Conservation (phyloP, 2,888 invertebrate genomes). For the Conus canariensis region DNA sequence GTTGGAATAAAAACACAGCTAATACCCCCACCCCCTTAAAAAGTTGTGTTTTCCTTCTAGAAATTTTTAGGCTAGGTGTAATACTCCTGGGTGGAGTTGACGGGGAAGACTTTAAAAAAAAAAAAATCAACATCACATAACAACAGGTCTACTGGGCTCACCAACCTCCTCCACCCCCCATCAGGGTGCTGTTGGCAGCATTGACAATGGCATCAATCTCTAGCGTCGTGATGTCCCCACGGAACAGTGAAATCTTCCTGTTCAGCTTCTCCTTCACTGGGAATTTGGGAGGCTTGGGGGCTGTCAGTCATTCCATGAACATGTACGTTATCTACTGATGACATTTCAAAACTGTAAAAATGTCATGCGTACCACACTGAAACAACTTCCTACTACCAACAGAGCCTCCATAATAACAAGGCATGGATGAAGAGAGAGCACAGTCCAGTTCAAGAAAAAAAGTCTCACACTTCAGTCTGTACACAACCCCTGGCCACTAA, state of each 20-base stretch:
- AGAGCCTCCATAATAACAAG: no score
- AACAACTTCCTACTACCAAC: neutral
- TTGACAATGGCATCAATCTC: slow-evolving; percentile 94
- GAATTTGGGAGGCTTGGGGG: slow-evolving; percentile 26
- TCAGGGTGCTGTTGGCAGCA: slow-evolving; percentile 88
- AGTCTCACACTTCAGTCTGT: no score
- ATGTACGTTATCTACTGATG: neutral
- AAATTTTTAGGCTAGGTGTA: no score
- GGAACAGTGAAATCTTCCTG: slow-evolving; percentile 77
- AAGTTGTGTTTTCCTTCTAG: no score
- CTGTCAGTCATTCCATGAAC: slow-evolving; percentile 28
- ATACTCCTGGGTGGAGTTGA: no score
- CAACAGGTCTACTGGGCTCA: neutral
- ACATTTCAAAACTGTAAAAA: neutral
- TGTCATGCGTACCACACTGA: neutral
- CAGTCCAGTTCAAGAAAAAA: no score
- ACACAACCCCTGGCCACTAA: no score
- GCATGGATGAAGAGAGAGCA: no score
- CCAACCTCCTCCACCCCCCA: slow-evolving; percentile 89
- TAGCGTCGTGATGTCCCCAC: slow-evolving; percentile 90
- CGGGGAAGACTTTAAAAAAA: no score
- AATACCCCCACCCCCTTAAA: no score
- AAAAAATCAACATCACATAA: neutral
- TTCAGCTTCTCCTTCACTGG: slow-evolving; percentile 67
- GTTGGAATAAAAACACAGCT: no score